phyloP scores from a whole-genome alignment of 2,888 invertebrate genomes.

The Sphaeridia pumilis region DNA sequence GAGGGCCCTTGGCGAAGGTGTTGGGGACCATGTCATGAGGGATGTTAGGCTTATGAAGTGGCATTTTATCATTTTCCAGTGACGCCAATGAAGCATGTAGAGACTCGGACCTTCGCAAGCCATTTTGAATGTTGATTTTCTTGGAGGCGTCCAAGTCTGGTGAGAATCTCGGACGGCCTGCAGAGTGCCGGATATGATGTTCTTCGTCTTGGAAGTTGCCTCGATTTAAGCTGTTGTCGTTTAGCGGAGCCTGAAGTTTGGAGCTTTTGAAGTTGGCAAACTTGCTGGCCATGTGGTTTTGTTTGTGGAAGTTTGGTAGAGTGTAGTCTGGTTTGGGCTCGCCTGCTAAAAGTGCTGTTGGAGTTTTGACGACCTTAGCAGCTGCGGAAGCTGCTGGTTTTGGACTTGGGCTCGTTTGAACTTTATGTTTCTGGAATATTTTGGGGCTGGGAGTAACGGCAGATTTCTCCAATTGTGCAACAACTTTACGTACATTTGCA shows the following conservation, averaged over 20 bases:
- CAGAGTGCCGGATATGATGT: constrained; percentile 14
- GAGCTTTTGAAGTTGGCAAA: constrained; percentile 34
- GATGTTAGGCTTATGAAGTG: background rate
- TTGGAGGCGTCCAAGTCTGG: constrained; percentile 19
- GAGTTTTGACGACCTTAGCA: constrained; percentile 6
- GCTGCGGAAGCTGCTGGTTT: constrained; percentile 5
- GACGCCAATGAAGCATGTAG: constrained; percentile 27
- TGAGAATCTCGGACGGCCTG: constrained; percentile 17
- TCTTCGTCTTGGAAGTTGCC: constrained; percentile 19
- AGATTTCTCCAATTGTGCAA: constrained; percentile 31
- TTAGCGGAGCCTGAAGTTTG: constrained; percentile 27
- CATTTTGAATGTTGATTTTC: constrained; percentile 11
- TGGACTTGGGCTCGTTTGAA: background rate
- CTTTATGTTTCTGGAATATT: constrained; percentile 22
- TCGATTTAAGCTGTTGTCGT: constrained; percentile 20
- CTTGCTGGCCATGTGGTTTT: constrained; percentile 32
- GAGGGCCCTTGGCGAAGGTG: background rate
- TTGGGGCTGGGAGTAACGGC: constrained; percentile 15
- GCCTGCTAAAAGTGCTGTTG: constrained; percentile 10
- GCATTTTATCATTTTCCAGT: constrained; percentile 11
- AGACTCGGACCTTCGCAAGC: constrained; percentile 25
- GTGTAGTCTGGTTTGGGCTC: constrained; percentile 31
- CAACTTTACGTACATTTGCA: constrained; percentile 26
- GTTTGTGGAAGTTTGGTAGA: constrained; percentile 32
- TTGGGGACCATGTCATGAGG: background rate